Percentiles rank a stretch among this genome's conserved stretches.
Evolutionary conservation across 1,140 invertebrate species (phyloP).

Genomic region (Theocolax elegans): DNA sequence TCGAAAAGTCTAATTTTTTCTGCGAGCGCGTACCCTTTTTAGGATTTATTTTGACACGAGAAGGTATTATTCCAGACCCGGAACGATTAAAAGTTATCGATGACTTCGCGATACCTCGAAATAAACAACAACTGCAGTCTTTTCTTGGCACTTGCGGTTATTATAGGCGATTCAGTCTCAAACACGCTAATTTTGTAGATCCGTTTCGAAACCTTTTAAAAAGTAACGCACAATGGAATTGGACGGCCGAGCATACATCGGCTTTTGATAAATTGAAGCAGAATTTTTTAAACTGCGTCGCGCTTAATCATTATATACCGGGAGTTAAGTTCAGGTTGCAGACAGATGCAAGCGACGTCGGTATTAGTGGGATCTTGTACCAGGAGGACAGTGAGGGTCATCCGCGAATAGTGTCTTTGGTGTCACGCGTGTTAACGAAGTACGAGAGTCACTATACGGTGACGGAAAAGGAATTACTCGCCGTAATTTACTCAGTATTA

Average conservation of each 20-base stretch:
- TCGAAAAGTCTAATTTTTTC: conserved; percentile 43
- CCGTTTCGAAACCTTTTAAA: conserved; percentile 39
- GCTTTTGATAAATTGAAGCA: conserved; percentile 39
- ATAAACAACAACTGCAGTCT: conserved; percentile 41
- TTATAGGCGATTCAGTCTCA: conserved; percentile 40
- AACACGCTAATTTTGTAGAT: conserved; percentile 33
- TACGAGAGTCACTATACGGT: conserved; percentile 56
- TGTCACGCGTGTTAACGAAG: not conserved
- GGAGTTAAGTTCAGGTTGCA: conserved; percentile 24
- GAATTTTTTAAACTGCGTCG: conserved; percentile 32
- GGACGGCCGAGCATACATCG: conserved; percentile 28
- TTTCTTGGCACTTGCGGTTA: conserved; percentile 41
- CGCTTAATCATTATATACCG: conserved; percentile 19
- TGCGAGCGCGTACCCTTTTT: conserved; percentile 35
- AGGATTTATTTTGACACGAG: conserved; percentile 34
- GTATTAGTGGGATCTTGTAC: too few relatives aligned
- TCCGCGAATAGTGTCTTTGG: too few relatives aligned
- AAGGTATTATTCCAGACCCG: too few relatives aligned
- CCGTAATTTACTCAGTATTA: conserved; percentile 51
- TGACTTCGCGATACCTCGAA: too few relatives aligned
- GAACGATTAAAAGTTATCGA: too few relatives aligned
- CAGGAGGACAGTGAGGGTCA: too few relatives aligned
- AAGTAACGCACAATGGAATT: conserved; percentile 37
- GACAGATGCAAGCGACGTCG: conserved; percentile 41
- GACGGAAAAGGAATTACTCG: conserved; percentile 56